A percentile compares a stretch with the other conserved stretches of the same genome.
Conservation (phyloP, 2,113 vertebrate genomes). For the Eptesicus fuscus region DNA sequence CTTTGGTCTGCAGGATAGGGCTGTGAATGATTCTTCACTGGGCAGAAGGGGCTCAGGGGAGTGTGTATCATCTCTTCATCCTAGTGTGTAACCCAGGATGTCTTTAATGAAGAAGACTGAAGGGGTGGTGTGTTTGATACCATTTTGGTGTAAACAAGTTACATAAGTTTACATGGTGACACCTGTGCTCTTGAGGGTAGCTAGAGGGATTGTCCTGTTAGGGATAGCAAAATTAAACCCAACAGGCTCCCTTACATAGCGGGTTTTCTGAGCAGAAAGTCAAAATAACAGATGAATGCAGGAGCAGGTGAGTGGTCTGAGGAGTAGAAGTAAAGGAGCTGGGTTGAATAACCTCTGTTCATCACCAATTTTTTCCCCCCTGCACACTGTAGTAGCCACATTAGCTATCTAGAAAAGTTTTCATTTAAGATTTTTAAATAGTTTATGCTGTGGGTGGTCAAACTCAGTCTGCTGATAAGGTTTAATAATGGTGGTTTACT, state of each 20-base stretch:
- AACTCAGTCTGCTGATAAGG: background rate
- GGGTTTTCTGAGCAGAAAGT: slow-evolving; percentile 11
- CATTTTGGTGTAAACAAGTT: background rate
- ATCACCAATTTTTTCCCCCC: background rate
- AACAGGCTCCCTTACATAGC: background rate
- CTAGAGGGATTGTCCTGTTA: background rate
- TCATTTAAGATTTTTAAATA: background rate
- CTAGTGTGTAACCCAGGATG: background rate
- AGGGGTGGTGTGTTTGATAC: background rate
- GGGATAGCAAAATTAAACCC: background rate
- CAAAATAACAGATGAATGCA: background rate
- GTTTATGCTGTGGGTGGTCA: background rate
- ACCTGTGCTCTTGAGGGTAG: background rate
- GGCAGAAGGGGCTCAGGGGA: background rate
- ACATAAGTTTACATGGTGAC: background rate
- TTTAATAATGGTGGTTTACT: background rate
- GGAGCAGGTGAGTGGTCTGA: background rate
- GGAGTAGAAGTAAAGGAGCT: background rate
- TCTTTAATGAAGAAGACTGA: background rate
- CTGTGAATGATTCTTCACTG: background rate
- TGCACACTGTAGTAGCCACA: background rate
- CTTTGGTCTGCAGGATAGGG: no score
- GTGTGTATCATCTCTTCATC: background rate
- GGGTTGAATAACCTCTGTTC: background rate
- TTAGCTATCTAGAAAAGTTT: background rate